Base-by-base conservation (phyloP, 2,797 vertebrate genomes). In the Danio aesculapii region DNA sequence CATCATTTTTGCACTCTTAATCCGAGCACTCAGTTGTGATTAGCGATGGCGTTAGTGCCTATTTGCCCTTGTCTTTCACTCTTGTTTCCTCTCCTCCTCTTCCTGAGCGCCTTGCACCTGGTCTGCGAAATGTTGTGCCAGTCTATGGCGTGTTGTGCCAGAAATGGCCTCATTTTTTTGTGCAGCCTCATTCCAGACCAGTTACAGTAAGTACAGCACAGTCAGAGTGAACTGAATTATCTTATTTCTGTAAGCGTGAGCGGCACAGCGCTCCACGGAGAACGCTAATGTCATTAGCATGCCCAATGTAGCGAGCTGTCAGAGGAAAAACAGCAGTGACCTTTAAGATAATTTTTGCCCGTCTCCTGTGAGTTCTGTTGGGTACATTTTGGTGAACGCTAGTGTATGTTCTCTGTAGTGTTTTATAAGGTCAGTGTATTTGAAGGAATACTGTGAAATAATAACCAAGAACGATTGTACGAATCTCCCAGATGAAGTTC, bases 221-320 rank as follows among this genome's bases (percentile, higher is more conserved):
- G 50, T 73, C 43, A 46, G 19, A 74, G 52, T n/a, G 3, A 66
- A 52, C 52, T 12, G 62, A 81, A 67, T 74, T 66, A 74, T 81
- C 62, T 67, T 50, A 11, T 66, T 79, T 46, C 68, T 75, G 69
- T 78, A 69, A 75, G 79, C 19, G 46, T 17, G 69, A 69, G 21
- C 17, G n/a, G 53, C 21, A 30, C 47, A 19, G 8, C 49, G 67
- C 55, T 82, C 62, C 69, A 77, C 44, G 7, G 77, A 77, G 55
- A 67, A 46, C 59, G 57, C 62, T 84, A 80, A 83, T 80, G 44
- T 76, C 52, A 83, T 83, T 86, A 81, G 83, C 77, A 82, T 83
- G 73, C 81, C 69, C 72, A 59, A 52, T 47, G 55, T 79, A 81
- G 83, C 50, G 10, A 66, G 57, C 49, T 77, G 73, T 77, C 50